Conservation (phyloP, 2,888 invertebrate genomes). For the Morinoia aosen region DNA sequence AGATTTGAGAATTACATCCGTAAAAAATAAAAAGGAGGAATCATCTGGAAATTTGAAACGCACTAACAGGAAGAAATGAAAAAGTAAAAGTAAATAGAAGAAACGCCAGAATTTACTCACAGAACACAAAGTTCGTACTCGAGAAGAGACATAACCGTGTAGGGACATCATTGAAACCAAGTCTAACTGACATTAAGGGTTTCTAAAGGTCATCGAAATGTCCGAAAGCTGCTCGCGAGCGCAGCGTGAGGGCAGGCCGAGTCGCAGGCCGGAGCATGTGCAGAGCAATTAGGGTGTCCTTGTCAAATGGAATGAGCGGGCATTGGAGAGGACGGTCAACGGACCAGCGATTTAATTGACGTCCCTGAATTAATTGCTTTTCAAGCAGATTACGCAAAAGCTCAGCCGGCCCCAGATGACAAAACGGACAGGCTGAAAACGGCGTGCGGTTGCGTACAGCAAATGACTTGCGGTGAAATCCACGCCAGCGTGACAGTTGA, state of each 20-base stretch:
- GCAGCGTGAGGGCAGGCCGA: background rate
- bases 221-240: background rate
- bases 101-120: background rate
- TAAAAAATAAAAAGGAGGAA: too few relatives aligned
- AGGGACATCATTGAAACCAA: background rate
- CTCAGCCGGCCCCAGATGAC: background rate
- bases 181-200: background rate
- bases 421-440: background rate
- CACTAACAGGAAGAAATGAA: background rate
- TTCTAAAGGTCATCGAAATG: constrained; percentile 4
- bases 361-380: background rate
- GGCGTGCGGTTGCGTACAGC: background rate
- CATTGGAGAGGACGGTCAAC: background rate
- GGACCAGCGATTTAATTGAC: background rate
- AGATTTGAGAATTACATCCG: too few relatives aligned
- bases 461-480: background rate
- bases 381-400: background rate
- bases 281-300: constrained; percentile 7
- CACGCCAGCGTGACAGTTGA: background rate
- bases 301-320: constrained; percentile 19
- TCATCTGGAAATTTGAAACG: too few relatives aligned
- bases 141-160: background rate
- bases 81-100: background rate
- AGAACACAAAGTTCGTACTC: background rate
- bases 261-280: background rate